Base-by-base conservation (phyloP, 2,888 invertebrate species). In the Mamestra brassicae region DNA sequence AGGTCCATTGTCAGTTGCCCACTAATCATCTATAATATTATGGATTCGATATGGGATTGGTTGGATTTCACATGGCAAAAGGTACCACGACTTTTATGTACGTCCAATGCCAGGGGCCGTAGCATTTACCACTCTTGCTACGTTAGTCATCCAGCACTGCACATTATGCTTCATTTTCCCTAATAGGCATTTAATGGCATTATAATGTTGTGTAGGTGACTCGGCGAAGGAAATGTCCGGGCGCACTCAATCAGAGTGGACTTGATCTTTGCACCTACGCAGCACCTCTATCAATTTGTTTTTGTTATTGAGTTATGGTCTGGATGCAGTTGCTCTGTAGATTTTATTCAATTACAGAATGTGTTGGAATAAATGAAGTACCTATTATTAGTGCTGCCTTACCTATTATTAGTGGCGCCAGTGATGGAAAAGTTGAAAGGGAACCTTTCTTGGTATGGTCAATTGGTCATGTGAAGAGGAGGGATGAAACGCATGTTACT, bases 181-280 rank as follows among this genome's bases (percentile, higher is more conserved):
- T 76, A 84, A 78, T 74, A 72, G 74, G 73, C 64, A 58, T 69
- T 74, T 82, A 81, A 71, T 77, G 55, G 65, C 75, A 83, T 50
- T 66, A 42, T 70, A 45, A 73, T 68, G 58, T 62, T 81, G 71
- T 80, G 77, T 84, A 78, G 85, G 80, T 81, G 77, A 61, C 68
- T 52, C 3, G n/a, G 36, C 17, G 54, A 70, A 82, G 78, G 61
- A 80, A 77, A 69, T 74, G 63, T 26, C 67, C 64, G 65, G 50
- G 68, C 42, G 61, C 17, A 67, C 45, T 69, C 68, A 80, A 69
- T 75, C 57, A 57, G 70, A 47, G 45, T 11, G 42, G 26, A 70
- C 42, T 60, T 71, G 81, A 81, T 80, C 81, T 81, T 74, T 81
- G 71, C 81, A 54, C 81, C 81, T 63, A 84, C 71, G 69, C 81